Evolutionary conservation across 2,797 vertebrate species (phyloP).

Genomic region (Macropodus opercularis): DNA sequence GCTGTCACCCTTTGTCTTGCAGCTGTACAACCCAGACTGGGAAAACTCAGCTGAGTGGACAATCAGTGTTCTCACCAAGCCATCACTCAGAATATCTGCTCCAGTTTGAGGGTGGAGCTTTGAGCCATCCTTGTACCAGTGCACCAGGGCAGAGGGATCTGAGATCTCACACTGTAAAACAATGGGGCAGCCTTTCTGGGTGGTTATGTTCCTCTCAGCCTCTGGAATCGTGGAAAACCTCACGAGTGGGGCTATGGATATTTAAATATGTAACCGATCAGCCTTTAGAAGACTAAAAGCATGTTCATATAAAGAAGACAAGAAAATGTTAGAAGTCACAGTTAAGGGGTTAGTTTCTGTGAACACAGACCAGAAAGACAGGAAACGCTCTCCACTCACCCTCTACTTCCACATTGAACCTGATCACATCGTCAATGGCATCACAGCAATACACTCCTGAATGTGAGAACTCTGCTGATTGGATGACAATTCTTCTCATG

Average conservation of each 20-base stretch:
- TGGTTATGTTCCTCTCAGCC: constrained; percentile 76
- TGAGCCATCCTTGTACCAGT: constrained; percentile 92
- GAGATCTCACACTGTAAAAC: constrained; percentile 90
- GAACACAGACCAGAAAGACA: constrained; percentile 18
- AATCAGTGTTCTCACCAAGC: constrained; percentile 76
- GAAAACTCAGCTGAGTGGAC: constrained; percentile 81
- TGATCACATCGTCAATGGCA: constrained; percentile 85
- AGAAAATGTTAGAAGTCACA: constrained; percentile 9
- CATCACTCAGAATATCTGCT: constrained; percentile 82
- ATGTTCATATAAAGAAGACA: constrained; percentile 5
- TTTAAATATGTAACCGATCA: constrained; percentile 59
- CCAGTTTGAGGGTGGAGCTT: constrained; percentile 80
- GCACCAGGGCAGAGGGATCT: constrained; percentile 79
- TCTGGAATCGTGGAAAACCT: constrained; percentile 83
- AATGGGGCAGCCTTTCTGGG: constrained; percentile 77
- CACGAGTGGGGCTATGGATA: constrained; percentile 82
- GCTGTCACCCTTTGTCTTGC: constrained; percentile 88
- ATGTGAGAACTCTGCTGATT: constrained; percentile 83
- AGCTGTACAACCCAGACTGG: constrained; percentile 90
- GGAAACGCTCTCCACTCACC: constrained; percentile 73
- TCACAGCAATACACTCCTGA: constrained; percentile 87
- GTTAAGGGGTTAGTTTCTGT: constrained; percentile 47
- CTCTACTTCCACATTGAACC: constrained; percentile 87
- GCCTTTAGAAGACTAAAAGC: constrained; percentile 8
- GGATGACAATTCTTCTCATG: constrained; percentile 86